These are phyloP conservation scores for Agelas oroides DNA, from an alignment of 37 sponge, comb jelly and placozoan species.

Conservation along the genomic window DNA sequence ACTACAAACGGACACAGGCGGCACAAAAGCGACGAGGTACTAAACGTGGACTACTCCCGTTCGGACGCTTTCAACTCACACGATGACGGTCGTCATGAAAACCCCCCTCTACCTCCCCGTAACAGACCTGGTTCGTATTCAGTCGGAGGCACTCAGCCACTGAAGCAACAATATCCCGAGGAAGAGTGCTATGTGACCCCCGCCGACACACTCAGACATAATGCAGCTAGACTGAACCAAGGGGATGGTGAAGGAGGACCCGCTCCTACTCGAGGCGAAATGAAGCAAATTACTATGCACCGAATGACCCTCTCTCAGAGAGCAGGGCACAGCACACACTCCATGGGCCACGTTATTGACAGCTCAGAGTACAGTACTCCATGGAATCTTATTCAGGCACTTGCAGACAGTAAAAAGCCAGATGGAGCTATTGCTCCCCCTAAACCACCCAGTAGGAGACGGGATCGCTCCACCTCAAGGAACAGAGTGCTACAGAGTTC, in stretches of 20 bases:
- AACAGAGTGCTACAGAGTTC: background rate
- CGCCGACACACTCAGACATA: constrained; percentile 40
- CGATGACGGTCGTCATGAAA: background rate
- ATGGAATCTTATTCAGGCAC: background rate
- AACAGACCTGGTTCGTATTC: background rate
- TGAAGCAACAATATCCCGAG: background rate
- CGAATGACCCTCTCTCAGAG: constrained; percentile 33
- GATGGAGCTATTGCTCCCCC: background rate
- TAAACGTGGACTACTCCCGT: constrained; percentile 4
- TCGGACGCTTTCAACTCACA: background rate
- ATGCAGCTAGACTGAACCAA: background rate
- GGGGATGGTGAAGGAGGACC: background rate
- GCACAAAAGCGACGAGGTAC: constrained; percentile 33
- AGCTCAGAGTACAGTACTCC: constrained; percentile 54
- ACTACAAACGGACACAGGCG: constrained; percentile 5
- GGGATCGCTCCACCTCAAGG: background rate
- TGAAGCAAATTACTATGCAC: constrained; percentile 21
- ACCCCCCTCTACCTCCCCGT: constrained; percentile 40
- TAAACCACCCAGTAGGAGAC: background rate
- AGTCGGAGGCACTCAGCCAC: background rate
- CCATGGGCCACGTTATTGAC: constrained; percentile 34
- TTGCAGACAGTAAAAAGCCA: background rate
- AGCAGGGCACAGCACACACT: background rate
- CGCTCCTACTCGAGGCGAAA: constrained; percentile 5
- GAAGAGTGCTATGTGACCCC: constrained; percentile 34